Conservation (phyloP, 1,140 invertebrate species). For the Saccostrea cuccullata region DNA sequence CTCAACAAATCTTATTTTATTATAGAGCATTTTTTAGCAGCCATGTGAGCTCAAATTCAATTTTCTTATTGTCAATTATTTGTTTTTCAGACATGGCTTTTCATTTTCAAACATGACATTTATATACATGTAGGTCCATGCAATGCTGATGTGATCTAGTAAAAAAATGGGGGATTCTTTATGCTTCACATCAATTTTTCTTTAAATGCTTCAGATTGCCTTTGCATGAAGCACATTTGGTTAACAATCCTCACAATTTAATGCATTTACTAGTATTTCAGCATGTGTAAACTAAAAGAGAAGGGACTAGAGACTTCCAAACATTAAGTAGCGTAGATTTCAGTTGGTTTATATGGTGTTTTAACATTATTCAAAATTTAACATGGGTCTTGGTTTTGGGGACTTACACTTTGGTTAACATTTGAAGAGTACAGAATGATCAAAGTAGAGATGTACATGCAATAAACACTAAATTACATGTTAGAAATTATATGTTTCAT, state of each 20-base stretch:
- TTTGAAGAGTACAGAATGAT: too few species aligned
- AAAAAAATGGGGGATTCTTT: neutral
- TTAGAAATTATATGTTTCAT: too few species aligned
- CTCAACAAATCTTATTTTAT: too few species aligned
- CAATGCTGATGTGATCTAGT: neutral
- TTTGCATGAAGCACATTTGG: neutral
- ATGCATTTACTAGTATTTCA: neutral
- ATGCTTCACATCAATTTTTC: neutral
- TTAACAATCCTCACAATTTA: neutral
- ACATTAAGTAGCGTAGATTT: neutral
- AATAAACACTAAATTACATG: too few species aligned
- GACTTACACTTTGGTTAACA: too few species aligned
- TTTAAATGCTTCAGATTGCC: neutral
- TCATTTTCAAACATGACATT: slow-evolving; percentile 29
- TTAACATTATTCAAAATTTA: too few species aligned
- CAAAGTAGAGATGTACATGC: too few species aligned
- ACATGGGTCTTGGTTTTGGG: too few species aligned
- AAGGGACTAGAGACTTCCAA: neutral
- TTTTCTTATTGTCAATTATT: neutral
- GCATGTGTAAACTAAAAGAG: neutral
- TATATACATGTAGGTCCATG: slow-evolving; percentile 11
- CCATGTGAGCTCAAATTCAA: too few species aligned
- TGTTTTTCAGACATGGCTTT: slow-evolving; percentile 16
- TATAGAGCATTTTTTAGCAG: too few species aligned
- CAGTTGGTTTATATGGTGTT: too few species aligned